phyloP scores from a whole-genome alignment of 2,113 vertebrate species.

The Albula glossodonta region DNA sequence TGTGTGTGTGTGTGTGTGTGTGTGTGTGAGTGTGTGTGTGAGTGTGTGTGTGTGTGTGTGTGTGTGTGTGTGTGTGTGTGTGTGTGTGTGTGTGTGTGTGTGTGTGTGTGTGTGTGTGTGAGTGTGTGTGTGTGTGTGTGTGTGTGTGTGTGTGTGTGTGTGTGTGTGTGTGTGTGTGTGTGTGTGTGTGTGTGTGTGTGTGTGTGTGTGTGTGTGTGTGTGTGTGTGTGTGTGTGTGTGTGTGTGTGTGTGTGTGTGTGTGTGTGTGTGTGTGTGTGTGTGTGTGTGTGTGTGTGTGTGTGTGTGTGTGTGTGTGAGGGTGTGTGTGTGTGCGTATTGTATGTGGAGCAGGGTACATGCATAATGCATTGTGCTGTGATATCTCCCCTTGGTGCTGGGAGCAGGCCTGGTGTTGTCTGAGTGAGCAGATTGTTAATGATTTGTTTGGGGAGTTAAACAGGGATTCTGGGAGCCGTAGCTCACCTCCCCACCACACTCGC shows the following conservation, averaged over 20 bases:
- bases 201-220: neutral
- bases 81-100: too few relatives aligned
- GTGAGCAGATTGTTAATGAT: constrained; percentile 57
- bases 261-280: neutral
- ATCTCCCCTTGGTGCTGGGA: neutral
- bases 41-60: neutral
- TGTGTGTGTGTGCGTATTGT: too few relatives aligned
- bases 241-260: neutral
- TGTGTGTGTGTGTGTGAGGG: neutral
- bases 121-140: neutral
- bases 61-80: neutral
- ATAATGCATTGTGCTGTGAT: neutral
- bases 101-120: too few relatives aligned
- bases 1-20: neutral
- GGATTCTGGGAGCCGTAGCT: constrained; percentile 35
- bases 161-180: neutral
- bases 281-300: neutral
- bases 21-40: neutral
- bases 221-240: neutral
- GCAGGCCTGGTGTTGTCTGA: neutral
- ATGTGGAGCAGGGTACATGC: neutral
- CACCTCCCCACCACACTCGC: constrained; percentile 36
- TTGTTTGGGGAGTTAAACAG: constrained; percentile 41
- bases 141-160: neutral
- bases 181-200: neutral